Conservation (phyloP, 2,888 invertebrate species). For the Spodoptera exigua region DNA sequence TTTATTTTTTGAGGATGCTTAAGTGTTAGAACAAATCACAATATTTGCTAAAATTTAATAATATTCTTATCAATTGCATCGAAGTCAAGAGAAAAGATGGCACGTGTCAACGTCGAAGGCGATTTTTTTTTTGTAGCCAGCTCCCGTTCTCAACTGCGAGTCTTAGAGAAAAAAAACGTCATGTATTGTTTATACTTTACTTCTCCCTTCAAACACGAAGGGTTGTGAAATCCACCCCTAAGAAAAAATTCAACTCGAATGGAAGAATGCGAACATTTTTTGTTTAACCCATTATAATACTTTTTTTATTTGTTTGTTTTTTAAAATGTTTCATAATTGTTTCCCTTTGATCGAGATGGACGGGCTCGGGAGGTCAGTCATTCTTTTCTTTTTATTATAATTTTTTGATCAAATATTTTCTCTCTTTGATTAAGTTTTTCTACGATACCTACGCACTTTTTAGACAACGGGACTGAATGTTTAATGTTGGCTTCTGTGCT, state of each 20-base stretch:
- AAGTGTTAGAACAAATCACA: not conserved
- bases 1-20: too few relatives aligned
- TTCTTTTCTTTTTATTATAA: conserved; percentile 41
- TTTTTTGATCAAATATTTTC: conserved; percentile 49
- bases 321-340: conserved; percentile 64
- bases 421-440: conserved; percentile 45
- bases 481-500: conserved; percentile 12
- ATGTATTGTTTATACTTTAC: conserved; percentile 74
- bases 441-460: conserved; percentile 41
- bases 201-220: conserved; percentile 71
- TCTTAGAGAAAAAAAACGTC: conserved; percentile 65
- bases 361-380: conserved; percentile 49
- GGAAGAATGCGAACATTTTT: conserved; percentile 72
- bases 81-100: too few relatives aligned
- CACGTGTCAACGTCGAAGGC: too few relatives aligned
- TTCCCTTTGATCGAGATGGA: conserved; percentile 63
- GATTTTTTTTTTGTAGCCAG: not conserved
- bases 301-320: conserved; percentile 67
- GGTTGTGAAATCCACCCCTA: conserved; percentile 76
- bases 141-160: conserved; percentile 60
- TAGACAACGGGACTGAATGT: conserved; percentile 20
- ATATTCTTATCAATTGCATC: too few relatives aligned
- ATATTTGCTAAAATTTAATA: too few relatives aligned
- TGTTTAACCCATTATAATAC: conserved; percentile 61
- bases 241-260: conserved; percentile 78